phyloP scores from a whole-genome alignment of 1,140 invertebrate genomes.

The Eueides isabella region DNA sequence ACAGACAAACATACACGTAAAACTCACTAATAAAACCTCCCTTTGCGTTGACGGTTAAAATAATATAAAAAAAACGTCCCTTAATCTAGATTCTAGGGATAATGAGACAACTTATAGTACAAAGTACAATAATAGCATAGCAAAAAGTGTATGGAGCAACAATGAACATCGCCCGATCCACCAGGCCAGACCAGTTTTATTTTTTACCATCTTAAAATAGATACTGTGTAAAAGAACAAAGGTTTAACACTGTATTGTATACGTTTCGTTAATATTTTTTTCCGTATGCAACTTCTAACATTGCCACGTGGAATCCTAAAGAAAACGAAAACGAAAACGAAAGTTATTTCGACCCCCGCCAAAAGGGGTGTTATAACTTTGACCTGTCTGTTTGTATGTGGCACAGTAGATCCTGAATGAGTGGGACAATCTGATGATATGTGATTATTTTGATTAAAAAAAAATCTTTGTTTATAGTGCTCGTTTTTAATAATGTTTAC shows the following conservation, averaged over 20 bases:
- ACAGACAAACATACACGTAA: too few relatives aligned
- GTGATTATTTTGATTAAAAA: too few relatives aligned
- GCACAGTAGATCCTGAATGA: too few relatives aligned
- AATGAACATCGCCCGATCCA: background rate
- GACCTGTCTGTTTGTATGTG: too few relatives aligned
- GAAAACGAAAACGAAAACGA: conserved; percentile 4
- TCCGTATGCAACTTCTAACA: background rate
- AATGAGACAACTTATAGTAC: background rate
- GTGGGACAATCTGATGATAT: too few relatives aligned
- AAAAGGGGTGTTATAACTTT: too few relatives aligned
- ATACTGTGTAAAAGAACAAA: background rate
- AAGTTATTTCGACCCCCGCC: background rate
- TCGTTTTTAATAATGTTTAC: too few relatives aligned
- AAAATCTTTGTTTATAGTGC: too few relatives aligned
- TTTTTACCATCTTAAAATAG: conserved; percentile 13
- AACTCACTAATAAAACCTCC: too few relatives aligned
- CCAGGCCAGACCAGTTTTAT: background rate
- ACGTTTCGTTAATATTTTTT: background rate
- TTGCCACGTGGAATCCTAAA: background rate
- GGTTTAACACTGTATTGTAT: background rate
- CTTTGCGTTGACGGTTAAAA: too few relatives aligned
- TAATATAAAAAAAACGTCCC: too few relatives aligned
- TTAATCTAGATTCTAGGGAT: background rate
- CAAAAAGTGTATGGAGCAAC: conserved; percentile 5
- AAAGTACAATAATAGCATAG: conserved; percentile 2